Conservation (phyloP, 2,888 invertebrate species). For the Mimumesa dahlbomi region DNA sequence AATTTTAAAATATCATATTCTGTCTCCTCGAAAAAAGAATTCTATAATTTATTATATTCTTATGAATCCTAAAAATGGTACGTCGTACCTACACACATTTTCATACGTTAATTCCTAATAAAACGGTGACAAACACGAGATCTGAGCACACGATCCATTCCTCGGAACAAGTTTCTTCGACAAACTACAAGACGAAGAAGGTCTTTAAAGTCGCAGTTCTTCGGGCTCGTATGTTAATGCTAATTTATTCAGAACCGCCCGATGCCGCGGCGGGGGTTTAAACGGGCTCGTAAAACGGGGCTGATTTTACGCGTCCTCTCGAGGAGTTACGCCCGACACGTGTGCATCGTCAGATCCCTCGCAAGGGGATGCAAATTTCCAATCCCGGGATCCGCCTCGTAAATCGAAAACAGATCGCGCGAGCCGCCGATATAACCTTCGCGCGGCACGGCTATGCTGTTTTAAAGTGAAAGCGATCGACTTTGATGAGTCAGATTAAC, state of each 20-base stretch:
- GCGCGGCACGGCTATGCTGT: constrained; percentile 14
- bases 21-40: too few species aligned
- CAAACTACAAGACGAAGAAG: too few species aligned
- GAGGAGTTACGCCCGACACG: constrained; percentile 22
- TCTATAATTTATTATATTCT: too few species aligned
- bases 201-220: constrained; percentile 1
- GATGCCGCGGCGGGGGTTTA: constrained; percentile 35
- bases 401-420: constrained; percentile 57
- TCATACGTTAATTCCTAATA: too few species aligned
- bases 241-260: constrained; percentile 68
- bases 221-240: constrained; percentile 46
- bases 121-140: too few species aligned
- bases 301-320: constrained; percentile 33
- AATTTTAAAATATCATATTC: too few species aligned
- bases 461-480: too few species aligned
- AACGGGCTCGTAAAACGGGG: constrained; percentile 53
- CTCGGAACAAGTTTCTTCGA: too few species aligned
- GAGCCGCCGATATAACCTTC: constrained; percentile 10
- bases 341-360: constrained; percentile 20
- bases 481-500: too few species aligned
- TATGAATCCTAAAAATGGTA: too few species aligned
- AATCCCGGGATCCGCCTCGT: constrained; percentile 17
- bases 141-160: too few species aligned
- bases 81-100: too few species aligned
- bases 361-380: constrained; percentile 52